Conservation (phyloP, 2,888 invertebrate species). For the Cantharis lateralis region DNA sequence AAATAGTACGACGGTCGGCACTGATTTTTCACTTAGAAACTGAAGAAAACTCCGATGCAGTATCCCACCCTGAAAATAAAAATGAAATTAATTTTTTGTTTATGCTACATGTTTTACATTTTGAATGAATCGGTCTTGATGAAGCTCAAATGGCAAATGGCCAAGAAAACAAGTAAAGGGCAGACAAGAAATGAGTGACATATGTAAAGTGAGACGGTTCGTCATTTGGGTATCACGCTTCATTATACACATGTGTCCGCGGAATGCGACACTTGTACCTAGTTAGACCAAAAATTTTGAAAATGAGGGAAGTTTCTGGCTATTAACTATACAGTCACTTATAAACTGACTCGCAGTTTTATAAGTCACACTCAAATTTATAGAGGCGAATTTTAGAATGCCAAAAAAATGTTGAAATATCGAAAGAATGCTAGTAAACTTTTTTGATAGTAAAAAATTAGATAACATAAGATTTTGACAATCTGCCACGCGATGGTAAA, state of each 20-base stretch:
- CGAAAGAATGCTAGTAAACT: conserved; percentile 17
- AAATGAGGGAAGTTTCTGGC: conserved; percentile 29
- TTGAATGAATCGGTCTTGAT: conserved; percentile 19
- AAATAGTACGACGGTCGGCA: conserved; percentile 28
- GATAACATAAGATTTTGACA: background rate
- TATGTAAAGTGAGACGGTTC: conserved; percentile 54
- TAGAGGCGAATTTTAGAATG: background rate
- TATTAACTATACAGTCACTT: conserved; percentile 10
- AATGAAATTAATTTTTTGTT: conserved; percentile 9
- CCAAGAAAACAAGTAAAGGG: conserved; percentile 41
- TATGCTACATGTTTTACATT: background rate
- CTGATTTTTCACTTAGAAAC: conserved; percentile 32
- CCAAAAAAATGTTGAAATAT: conserved; percentile 20
- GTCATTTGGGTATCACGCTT: conserved; percentile 53
- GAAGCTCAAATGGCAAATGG: conserved; percentile 46
- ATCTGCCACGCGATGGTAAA: background rate
- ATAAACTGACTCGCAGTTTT: conserved; percentile 4
- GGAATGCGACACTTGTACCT: conserved; percentile 53
- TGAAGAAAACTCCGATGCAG: conserved; percentile 17
- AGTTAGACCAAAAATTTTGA: conserved; percentile 46
- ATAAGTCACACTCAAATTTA: background rate
- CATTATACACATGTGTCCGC: conserved; percentile 54
- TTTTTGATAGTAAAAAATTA: conserved; percentile 14
- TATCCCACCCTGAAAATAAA: conserved; percentile 28
- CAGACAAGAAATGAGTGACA: conserved; percentile 55